Evolutionary conservation across 2,797 vertebrate species (phyloP).

Genomic region (Sebastes alutus): DNA sequence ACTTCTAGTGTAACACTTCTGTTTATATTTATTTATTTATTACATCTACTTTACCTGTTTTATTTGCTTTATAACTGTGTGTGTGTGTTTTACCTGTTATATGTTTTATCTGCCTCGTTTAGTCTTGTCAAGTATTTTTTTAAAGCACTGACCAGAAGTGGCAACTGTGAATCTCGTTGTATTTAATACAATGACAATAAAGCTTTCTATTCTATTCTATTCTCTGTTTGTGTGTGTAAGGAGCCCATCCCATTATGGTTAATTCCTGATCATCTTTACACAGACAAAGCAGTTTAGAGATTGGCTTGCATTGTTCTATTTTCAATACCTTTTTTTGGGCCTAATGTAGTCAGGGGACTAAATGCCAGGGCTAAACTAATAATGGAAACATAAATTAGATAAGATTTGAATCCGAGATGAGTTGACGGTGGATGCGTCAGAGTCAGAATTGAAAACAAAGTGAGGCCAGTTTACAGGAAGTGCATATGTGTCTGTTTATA

Average conservation of each 20-base stretch:
- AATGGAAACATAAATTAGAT: conserved; percentile 8
- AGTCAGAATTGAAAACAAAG: conserved; percentile 18
- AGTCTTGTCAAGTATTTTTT: no score
- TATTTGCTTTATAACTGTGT: no score
- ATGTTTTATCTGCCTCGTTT: no score
- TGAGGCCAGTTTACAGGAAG: conserved; percentile 4
- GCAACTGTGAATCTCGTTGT: no score
- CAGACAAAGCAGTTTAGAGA: background rate
- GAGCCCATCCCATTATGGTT: background rate
- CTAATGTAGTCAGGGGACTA: conserved; percentile 14
- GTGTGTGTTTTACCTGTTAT: no score
- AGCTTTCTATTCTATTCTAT: no score
- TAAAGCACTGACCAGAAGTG: no score
- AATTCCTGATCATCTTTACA: background rate
- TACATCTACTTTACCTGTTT: no score
- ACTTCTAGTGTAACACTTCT: no score
- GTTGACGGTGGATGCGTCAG: background rate
- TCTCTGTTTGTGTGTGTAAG: background rate
- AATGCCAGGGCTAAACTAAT: conserved; percentile 14
- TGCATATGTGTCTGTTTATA: background rate
- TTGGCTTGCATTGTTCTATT: conserved; percentile 21
- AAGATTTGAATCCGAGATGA: background rate
- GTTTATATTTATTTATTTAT: no score
- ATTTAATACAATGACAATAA: no score
- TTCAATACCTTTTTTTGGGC: background rate